Evolutionary conservation across 2,888 invertebrate species (phyloP), one percentile per base, ranked within the genome.

Genomic region (Hirudinaria manillensis): DNA sequence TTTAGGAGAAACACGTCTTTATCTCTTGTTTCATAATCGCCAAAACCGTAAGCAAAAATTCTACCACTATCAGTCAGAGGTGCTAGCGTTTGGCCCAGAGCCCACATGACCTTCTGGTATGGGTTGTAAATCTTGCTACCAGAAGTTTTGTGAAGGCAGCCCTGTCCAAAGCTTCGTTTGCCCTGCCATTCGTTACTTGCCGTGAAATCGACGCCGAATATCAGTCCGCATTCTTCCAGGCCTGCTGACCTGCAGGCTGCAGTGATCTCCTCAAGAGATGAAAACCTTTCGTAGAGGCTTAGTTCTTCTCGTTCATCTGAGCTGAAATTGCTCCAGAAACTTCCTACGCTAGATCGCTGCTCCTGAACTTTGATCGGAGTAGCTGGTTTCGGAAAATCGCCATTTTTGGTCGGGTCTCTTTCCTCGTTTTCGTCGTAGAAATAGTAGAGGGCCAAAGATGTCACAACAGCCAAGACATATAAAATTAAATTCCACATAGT

Each of bases 161-260:
- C 81, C 27, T 86, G 86, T 55, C 80, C 81, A 80, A 87, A 87
- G 13, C 85, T 86, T 76, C 85, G 85, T 70, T 86, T 80, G 36
- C 88, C 88, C 79, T 88, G 87, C 84, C 87, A 88, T 79, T 88
- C 87, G 80, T 88, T 88, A 78, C 86, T 86, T 13, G 88, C 88
- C 10, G 87, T 87, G 81, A 87, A 88, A 81, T 88, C 88, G 56
- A 88, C 84, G 0, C 87, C 88, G 72, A 88, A 84, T n/a, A 88
- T 86, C n/a, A 88, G 81, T 76, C 86, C 84, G 77, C 86, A 85
- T 2, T 82, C 81, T 75, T 86, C 85, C 27, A 88, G 81, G 0
- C 88, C 87, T 3, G 87, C 87, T 76, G 82, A 81, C 29, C 83
- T 78, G 84, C 87, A 86, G 0, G 85, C 85, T 27, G 78, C 78